These are phyloP conservation scores for Aphrophora alni DNA, from an alignment of 2,888 invertebrate species.

Conservation along the genomic window DNA sequence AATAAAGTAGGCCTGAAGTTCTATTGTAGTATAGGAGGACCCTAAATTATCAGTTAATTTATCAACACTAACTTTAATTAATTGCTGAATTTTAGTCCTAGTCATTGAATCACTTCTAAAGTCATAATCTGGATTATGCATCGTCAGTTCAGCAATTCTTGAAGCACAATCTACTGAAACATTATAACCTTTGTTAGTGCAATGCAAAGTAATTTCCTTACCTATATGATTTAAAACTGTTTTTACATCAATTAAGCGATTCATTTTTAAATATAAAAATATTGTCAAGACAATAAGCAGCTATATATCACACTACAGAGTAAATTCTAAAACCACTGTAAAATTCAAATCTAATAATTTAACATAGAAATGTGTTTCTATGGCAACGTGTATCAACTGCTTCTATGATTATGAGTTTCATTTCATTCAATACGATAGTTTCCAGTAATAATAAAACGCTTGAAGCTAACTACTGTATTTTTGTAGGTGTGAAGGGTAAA, in stretches of 20 bases:
- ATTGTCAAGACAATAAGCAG: too few species aligned
- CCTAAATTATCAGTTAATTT: constrained; percentile 25
- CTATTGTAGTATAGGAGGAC: constrained; percentile 20
- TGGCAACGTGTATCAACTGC: too few species aligned
- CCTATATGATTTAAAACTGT: constrained; percentile 28
- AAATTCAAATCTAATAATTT: too few species aligned
- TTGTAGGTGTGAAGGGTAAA: too few species aligned
- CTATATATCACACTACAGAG: too few species aligned
- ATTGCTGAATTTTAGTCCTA: constrained; percentile 30
- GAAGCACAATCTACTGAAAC: constrained; percentile 24
- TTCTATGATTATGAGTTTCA: too few species aligned
- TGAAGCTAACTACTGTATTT: too few species aligned
- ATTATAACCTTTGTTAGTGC: constrained; percentile 27
- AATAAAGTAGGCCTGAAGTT: constrained; percentile 34
- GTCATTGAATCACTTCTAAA: constrained; percentile 28
- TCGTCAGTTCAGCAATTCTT: constrained; percentile 29
- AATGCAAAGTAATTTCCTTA: constrained; percentile 29
- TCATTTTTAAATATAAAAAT: too few species aligned
- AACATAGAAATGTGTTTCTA: too few species aligned
- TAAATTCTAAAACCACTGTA: too few species aligned
- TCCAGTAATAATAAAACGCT: too few species aligned
- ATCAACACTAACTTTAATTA: constrained; percentile 15
- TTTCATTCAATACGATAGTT: too few species aligned
- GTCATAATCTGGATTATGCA: constrained; percentile 33
- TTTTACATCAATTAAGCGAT: constrained; percentile 34